phyloP scores from a whole-genome alignment of 2,113 vertebrate species.

The Ameiurus melas region DNA sequence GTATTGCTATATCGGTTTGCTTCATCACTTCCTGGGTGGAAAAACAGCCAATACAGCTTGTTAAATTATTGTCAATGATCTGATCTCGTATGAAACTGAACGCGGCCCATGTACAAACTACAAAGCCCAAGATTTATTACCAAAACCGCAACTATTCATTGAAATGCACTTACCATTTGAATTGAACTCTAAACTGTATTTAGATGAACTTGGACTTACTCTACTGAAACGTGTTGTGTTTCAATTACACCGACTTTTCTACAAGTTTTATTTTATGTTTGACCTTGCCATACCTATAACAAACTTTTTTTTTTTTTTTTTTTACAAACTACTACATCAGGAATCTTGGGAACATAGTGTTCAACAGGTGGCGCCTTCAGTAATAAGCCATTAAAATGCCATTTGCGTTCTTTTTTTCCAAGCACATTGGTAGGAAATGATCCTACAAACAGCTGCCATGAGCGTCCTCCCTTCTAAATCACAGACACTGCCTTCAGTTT shows the following conservation, averaged over 20 bases:
- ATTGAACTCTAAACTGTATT: background rate
- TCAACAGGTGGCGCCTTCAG: background rate
- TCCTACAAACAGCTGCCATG: background rate
- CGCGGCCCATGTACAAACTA: background rate
- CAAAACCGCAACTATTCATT: background rate
- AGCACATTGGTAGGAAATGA: background rate
- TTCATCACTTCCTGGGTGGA: too few relatives aligned
- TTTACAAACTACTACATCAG: background rate
- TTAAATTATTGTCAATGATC: background rate
- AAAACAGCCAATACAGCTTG: background rate
- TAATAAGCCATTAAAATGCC: background rate
- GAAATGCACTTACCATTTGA: background rate
- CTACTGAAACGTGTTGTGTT: background rate
- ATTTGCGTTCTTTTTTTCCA: background rate
- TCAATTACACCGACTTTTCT: background rate
- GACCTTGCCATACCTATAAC: background rate
- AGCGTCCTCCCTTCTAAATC: background rate
- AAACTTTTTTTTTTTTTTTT: background rate
- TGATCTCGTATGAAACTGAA: background rate
- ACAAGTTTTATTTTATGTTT: background rate
- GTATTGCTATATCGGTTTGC: too few relatives aligned
- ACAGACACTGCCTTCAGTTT: background rate
- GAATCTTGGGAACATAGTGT: background rate
- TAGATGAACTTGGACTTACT: background rate
- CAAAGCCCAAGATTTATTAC: background rate